A percentile compares a stretch with the other conserved stretches of the same genome.
Evolutionary conservation across 2,797 vertebrate species (phyloP).

Genomic region (Agapornis canus): DNA sequence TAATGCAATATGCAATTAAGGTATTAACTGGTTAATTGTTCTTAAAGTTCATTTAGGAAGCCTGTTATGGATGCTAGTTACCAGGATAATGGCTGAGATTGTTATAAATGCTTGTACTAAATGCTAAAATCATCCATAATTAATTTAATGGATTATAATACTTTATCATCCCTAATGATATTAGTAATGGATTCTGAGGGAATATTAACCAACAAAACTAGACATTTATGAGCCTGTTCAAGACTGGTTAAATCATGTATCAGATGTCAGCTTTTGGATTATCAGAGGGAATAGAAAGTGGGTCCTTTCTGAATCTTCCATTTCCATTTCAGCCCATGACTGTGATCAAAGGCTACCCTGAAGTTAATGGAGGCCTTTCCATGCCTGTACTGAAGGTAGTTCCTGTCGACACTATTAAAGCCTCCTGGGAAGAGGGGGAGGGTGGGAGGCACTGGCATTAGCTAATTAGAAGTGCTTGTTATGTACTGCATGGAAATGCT

Average conservation of each 20-base stretch:
- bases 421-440: neutral
- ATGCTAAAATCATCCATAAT: neutral
- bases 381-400: accelerated
- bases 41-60: neutral
- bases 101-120: neutral
- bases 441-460: accelerated
- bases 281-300: neutral
- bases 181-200: neutral
- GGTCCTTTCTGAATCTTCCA: neutral
- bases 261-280: neutral
- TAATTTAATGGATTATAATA: neutral
- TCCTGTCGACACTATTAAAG: neutral
- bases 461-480: neutral
- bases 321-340: neutral
- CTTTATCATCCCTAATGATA: neutral
- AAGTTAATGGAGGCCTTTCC: neutral
- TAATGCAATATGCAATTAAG: neutral
- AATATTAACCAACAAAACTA: neutral
- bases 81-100: neutral
- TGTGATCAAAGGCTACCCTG: neutral
- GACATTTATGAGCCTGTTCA: neutral
- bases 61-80: neutral
- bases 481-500: neutral
- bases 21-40: neutral
- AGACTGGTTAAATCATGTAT: neutral